Evolutionary conservation across 1,140 invertebrate species (phyloP), one percentile per base, ranked within the genome.

Genomic region (Calephelis nemesis): DNA sequence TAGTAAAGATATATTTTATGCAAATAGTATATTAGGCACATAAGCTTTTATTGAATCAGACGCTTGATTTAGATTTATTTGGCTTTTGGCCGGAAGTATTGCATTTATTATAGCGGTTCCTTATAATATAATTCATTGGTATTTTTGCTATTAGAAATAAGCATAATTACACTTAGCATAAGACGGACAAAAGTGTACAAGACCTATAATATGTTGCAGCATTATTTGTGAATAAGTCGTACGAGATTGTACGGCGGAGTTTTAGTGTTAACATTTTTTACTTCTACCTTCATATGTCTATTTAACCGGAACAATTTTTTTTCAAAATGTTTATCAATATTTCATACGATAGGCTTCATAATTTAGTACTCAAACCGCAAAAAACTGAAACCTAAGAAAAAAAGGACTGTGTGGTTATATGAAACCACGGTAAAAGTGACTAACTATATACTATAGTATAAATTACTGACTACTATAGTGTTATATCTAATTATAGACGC

Each of bases 21-120:
- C 68, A 62, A 64, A 49, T 52, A 67, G 62, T 58, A 63, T 47
- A 47, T 52, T 63, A 63, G 62, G 47, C 13, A 52, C 49, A 65
- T 68, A 74, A 72, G 63, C 64, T 69, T 63, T 67, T 47, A 69
- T 52, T 68, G 39, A 47, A 45, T 52, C 42, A 48, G 42, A 50
- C 62, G 67, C 62, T 69, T 58, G 48, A 42, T 70, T 69, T 65
- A 69, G 58, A 49, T 60, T 48, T 50, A 63, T 69, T 73, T 62
- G 65, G 69, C 75, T 79, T 67, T 72, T 73, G 75, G 76, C 75
- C 76, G 77, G 74, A 78, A 50, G 71, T 69, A 62, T 77, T 83
- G 84, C 84, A 86, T 88, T 88, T 87, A 80, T 78, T 76, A 69
- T 76, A 77, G 78, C 77, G 73, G 79, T 83, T 84, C 81, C 81